Base-by-base conservation (phyloP, 2,888 invertebrate species). In the Acanthoscelides obtectus region DNA sequence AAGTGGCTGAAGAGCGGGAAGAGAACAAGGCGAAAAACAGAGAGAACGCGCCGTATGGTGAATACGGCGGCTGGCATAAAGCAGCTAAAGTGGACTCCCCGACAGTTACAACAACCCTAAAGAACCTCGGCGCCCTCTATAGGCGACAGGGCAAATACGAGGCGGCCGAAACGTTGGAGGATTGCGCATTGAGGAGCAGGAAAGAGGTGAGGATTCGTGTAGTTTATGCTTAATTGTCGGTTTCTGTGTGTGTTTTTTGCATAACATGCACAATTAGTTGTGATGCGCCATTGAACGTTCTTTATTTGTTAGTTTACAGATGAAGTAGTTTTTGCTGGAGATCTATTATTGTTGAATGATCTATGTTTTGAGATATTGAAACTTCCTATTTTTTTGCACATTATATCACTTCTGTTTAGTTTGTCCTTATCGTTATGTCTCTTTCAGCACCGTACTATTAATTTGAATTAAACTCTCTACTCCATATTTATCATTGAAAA, bases 61-160 rank as follows among this genome's bases (percentile, higher is more conserved):
- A 94, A 81, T 96, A 96, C 82, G 96, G 96, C 20, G 97, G 96
- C 22, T 98, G 98, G 98, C 98, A 98, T 85, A 98, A 98, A 87
- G 97, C 98, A 70, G 97, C 98, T 69, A 98, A 98, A 89, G 97
- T 98, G 76, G 98, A 98, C 85, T 96, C 96, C 0, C 97, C 98
- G 0, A 98, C 98, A 0, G 97, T 98, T 64, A 97, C 98, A 20
- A 99, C 99, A 21, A 99, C 99, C 0, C 88, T 99, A 77, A 99
- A 98, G 88, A 99, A 99, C 88, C 89, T 99, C 73, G 98, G 98
- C 75, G 98, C 99, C 22, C 91, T 99, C 68, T 99, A 99, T 87
- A 91, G 99, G 81, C 91, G 99, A 76, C 99, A 99, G 88, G 98
- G 99, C 80, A 99, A 99, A 88, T 99, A 97, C 87, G 98, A 99